These are phyloP conservation scores for Thomomys bottae DNA, from an alignment of 2,113 vertebrate species.

Conservation along the genomic window DNA sequence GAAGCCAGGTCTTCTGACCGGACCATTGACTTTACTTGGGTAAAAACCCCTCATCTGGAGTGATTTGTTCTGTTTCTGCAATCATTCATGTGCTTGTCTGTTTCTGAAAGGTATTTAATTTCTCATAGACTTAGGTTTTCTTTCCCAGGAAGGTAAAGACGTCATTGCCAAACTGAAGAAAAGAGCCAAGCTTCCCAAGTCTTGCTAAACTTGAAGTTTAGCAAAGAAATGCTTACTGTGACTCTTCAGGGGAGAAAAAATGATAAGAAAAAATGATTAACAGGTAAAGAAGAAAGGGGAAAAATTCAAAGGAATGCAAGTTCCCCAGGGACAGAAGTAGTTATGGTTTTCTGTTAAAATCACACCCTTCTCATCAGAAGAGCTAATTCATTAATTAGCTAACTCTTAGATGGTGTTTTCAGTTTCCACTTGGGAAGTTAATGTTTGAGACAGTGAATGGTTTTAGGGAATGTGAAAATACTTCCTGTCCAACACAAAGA, in stretches of 20 bases:
- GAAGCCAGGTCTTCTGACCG: slow-evolving; percentile 18
- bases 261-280: background rate
- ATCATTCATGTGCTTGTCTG: background rate
- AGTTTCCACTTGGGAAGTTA: background rate
- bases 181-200: background rate
- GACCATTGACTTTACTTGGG: background rate
- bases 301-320: background rate
- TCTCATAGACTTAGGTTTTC: background rate
- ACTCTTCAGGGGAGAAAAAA: background rate
- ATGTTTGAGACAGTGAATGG: background rate
- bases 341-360: background rate
- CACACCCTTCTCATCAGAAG: slow-evolving; percentile 1
- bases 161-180: background rate
- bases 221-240: background rate
- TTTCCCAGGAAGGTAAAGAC: background rate
- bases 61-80: slow-evolving; percentile 5
- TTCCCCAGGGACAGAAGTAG: background rate
- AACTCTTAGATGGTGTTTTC: background rate
- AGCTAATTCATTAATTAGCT: background rate
- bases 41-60: background rate
- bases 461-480: background rate
- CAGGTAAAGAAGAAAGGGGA: background rate
- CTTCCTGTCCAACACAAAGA: background rate
- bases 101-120: slow-evolving; percentile 31
- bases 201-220: background rate